Base-by-base conservation (phyloP, 2,797 vertebrate species). In the Gymnocypris eckloni region DNA sequence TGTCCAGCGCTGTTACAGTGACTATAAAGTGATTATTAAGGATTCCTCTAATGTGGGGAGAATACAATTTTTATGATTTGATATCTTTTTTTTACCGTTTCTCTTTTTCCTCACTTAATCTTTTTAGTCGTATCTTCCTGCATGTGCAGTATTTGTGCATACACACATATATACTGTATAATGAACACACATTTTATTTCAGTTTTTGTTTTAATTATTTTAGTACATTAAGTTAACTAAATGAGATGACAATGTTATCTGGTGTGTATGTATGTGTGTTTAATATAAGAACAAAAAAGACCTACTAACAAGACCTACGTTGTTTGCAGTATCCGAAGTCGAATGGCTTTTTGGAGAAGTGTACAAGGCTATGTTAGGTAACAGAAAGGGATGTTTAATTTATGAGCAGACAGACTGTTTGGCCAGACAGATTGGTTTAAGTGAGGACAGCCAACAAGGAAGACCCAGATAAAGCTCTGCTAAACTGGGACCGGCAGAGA, bases 301-400 rank as follows among this genome's bases (percentile, higher is more conserved):
- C 16, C 6, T 67, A 66, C 18, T n/a, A 37, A 79, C 5, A n/a
- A 48, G 54, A 37, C 4, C 2, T 41, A 20, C 12, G 50, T 20
- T 2, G 6, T 33, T 85, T 37, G 37, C 5, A 37, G 12, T 56
- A 72, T 13, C 9, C 8, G 69, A 12, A 84, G 59, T 79, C 12
- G 5, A 37, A 52, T 72, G 18, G 75, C 83, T 87, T 88, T 59
- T 69, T 54, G 72, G 69, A 84, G 59, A 22, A 50, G 25, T 39
- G 6, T 41, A 12, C 41, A 54, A 50, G 18, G n/a, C 81, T 75
- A 50, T 69, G 61, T 48, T 61, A 83, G 67, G 76, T 73, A 87
- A 71, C 86, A 71, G 10, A 88, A 79, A 66, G 43, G 11, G 71
- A 86, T 90, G 87, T 89, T 87, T 87, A 86, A 89, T 88, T 89